Percentiles rank a stretch among this genome's conserved stretches.
Evolutionary conservation across 2,113 vertebrate genomes (phyloP).

Genomic region (Girardinichthys multiradiatus): DNA sequence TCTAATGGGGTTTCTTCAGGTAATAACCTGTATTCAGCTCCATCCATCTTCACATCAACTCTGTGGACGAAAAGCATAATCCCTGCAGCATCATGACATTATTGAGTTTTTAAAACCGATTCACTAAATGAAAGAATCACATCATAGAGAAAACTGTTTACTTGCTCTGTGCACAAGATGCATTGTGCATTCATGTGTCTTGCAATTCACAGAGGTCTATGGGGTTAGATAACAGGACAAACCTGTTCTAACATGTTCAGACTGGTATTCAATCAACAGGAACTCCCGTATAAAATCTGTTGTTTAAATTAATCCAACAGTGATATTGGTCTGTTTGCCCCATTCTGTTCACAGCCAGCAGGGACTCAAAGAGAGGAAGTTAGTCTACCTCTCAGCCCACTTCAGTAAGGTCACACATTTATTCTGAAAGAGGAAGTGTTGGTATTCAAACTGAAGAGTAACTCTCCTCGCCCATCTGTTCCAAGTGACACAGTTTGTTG

Average conservation of each 20-base stretch:
- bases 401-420: slow-evolving; percentile 52
- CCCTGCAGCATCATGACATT: background rate
- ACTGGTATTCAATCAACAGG: slow-evolving; percentile 17
- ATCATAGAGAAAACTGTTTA: background rate
- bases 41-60: too few species aligned
- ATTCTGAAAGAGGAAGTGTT: slow-evolving; percentile 65
- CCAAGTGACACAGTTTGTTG: slow-evolving; percentile 26
- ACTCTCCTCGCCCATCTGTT: slow-evolving; percentile 43
- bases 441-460: slow-evolving; percentile 55
- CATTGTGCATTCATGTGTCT: background rate
- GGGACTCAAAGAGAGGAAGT: slow-evolving; percentile 47
- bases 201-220: background rate
- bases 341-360: slow-evolving; percentile 5
- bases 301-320: slow-evolving; percentile 4
- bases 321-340: background rate
- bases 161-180: background rate
- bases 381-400: slow-evolving; percentile 17
- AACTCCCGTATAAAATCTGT: slow-evolving; percentile 15
- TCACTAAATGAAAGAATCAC: background rate
- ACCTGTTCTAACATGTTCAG: background rate
- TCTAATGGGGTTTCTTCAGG: too few species aligned
- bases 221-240: slow-evolving; percentile 11
- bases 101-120: background rate
- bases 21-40: too few species aligned
- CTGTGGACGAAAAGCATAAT: too few species aligned